Base-by-base conservation (phyloP, 2,797 vertebrate genomes). In the Cossypha caffra region DNA sequence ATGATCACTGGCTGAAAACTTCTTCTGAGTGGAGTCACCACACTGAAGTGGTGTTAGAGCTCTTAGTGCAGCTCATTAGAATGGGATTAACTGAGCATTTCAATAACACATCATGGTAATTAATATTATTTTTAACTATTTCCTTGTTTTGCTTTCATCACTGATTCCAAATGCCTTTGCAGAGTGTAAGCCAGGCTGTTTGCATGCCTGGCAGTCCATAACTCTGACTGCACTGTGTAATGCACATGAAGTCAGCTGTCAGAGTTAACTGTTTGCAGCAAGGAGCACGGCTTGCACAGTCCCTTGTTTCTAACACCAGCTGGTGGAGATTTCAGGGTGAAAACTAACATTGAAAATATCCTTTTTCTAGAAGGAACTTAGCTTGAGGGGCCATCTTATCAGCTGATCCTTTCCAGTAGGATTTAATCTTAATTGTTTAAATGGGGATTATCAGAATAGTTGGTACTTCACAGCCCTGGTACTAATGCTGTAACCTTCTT, bases 371-470 rank as follows among this genome's bases (percentile, higher is more conserved):
- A 55, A 88, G 55, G 71, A 95, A 69, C 16, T 77, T 69, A 50
- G 31, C 63, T 94, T 52, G 81, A 94, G 78, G 64, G 91, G 33
- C 52, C 68, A 75, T 94, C 11, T 76, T 80, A 85, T 24, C 81
- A 88, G 63, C 68, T 93, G 81, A 90, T 95, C 71, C 88, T 94
- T 93, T 80, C 58, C 91, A 83, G 75, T 9, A 74, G 92, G 87
- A 79, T 92, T 97, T 93, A 90, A 75, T 93, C 74, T 93, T 95
- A 91, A 86, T 87, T 92, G 74, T 97, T 96, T 96, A 85, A 95
- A 90, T 66, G 72, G 67, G 76, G 87, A 95, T 94, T 96, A 96
- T 62, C 76, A 82, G 84, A 91, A 95, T 59, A 79, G 73, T 88
- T 91, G 86, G 74, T 95, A 81, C 52, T 94, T 87, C 64, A 68